A percentile compares a stretch with the other conserved stretches of the same genome.
Conservation (phyloP, 2,888 invertebrate genomes). For the Sphaeridia pumilis region DNA sequence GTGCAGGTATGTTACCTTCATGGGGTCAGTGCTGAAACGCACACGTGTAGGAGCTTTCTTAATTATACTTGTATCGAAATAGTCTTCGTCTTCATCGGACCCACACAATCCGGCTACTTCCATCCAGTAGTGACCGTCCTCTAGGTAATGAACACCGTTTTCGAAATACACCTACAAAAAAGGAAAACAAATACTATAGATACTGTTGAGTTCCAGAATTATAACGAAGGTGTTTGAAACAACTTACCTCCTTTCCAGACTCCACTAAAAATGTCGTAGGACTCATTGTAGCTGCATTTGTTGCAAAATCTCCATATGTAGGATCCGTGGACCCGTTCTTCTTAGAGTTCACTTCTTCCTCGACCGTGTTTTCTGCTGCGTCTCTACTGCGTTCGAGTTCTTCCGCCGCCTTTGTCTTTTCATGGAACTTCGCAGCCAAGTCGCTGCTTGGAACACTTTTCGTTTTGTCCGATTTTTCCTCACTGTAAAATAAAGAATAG, state of each 20-base stretch:
- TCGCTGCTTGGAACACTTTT: neutral
- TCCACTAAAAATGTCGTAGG: conserved; percentile 33
- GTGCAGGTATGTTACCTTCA: conserved; percentile 46
- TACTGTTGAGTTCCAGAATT: neutral
- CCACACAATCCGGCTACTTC: conserved; percentile 55
- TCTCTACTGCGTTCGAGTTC: neutral
- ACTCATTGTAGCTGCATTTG: conserved; percentile 16
- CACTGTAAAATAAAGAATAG: too few species aligned
- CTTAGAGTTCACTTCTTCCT: neutral
- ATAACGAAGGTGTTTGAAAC: neutral
- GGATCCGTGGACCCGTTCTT: conserved; percentile 2
- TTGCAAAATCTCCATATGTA: conserved; percentile 13
- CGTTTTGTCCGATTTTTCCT: too few species aligned
- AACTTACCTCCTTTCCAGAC: conserved; percentile 36
- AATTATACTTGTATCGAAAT: conserved; percentile 56
- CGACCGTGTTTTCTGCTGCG: neutral
- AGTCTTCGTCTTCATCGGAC: conserved; percentile 61
- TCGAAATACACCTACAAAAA: conserved; percentile 46
- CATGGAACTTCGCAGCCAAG: neutral
- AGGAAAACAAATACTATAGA: too few species aligned
- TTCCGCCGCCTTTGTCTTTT: neutral
- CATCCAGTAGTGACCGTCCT: conserved; percentile 89
- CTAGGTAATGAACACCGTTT: conserved; percentile 78
- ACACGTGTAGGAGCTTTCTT: conserved; percentile 51
- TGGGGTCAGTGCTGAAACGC: conserved; percentile 63